phyloP scores from a whole-genome alignment of 2,888 invertebrate genomes.

The Drosophila leonis region DNA sequence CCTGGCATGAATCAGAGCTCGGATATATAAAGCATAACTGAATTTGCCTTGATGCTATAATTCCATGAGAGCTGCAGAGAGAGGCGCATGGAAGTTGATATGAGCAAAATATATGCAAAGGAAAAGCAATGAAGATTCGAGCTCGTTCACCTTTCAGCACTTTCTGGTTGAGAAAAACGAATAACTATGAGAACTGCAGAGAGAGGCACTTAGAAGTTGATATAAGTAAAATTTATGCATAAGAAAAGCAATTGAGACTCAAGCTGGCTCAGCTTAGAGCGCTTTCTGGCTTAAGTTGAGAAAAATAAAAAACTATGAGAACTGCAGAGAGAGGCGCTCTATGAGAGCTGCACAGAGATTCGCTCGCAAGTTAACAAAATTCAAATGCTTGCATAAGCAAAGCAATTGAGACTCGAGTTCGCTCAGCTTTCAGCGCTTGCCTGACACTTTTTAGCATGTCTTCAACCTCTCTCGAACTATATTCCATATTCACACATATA shows the following conservation, averaged over 20 bases:
- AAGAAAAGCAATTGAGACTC: not conserved
- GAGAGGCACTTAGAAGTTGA: not conserved
- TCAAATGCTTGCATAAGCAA: too few species aligned
- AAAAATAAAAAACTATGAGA: not conserved
- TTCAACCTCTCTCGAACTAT: not conserved
- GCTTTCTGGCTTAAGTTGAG: not conserved
- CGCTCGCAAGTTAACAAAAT: too few species aligned
- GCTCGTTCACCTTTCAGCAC: too few species aligned
- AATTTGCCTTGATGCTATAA: constrained; percentile 11
- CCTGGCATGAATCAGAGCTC: constrained; percentile 30
- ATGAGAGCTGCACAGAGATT: constrained; percentile 1
- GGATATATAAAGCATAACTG: not conserved
- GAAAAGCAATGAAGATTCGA: not conserved
- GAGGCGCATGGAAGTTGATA: not conserved
- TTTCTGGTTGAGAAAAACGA: too few species aligned
- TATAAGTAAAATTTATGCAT: not conserved
- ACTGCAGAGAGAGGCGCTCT: not conserved
- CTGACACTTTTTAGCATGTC: not conserved
- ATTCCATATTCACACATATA: not conserved
- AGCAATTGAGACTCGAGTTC: not conserved
- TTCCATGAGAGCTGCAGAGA: not conserved
- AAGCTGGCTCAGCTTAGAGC: too few species aligned
- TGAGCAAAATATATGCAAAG: too few species aligned
- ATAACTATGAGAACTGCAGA: not conserved
- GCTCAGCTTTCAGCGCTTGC: not conserved